Percentiles rank a stretch among this genome's conserved stretches.
Conservation (phyloP, 2,888 invertebrate species). For the Stratiomys singularior region DNA sequence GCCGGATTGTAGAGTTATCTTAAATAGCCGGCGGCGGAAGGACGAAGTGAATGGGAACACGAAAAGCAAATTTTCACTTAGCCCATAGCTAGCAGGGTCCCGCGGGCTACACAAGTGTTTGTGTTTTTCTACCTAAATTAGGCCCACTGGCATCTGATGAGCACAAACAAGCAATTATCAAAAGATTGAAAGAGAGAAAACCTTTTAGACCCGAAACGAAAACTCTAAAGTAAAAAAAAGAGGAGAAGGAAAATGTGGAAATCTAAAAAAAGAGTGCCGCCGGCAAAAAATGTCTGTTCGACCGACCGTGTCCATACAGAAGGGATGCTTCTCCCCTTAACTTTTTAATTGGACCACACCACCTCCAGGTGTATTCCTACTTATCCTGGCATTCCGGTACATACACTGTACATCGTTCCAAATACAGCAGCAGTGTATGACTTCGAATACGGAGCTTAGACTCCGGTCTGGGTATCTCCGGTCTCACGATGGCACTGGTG, state of each 20-base stretch:
- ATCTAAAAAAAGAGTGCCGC: neutral
- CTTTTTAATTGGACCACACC: conserved; percentile 46
- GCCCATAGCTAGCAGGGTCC: conserved; percentile 40
- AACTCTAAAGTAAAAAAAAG: conserved; percentile 20
- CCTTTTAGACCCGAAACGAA: conserved; percentile 39
- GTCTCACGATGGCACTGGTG: neutral
- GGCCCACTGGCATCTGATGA: conserved; percentile 48
- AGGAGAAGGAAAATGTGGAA: conserved; percentile 22
- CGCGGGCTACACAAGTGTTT: conserved; percentile 50
- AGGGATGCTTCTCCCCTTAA: conserved; percentile 39
- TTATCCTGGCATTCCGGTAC: conserved; percentile 27
- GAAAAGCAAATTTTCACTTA: conserved; percentile 50
- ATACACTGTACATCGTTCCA: neutral
- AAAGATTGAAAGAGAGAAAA: conserved; percentile 51
- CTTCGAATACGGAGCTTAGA: neutral
- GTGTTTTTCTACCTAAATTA: conserved; percentile 53
- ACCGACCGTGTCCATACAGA: conserved; percentile 42
- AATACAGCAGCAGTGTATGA: neutral
- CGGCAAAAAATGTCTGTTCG: conserved; percentile 31
- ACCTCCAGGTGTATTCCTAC: conserved; percentile 32
- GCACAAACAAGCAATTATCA: conserved; percentile 57
- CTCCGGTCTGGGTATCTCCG: neutral
- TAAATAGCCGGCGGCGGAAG: neutral
- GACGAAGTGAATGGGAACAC: conserved; percentile 45
- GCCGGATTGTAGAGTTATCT: conserved; percentile 31